These are phyloP conservation scores for Xenotilapia caudafasciata DNA, from an alignment of 2,113 vertebrate species.

Conservation along the genomic window DNA sequence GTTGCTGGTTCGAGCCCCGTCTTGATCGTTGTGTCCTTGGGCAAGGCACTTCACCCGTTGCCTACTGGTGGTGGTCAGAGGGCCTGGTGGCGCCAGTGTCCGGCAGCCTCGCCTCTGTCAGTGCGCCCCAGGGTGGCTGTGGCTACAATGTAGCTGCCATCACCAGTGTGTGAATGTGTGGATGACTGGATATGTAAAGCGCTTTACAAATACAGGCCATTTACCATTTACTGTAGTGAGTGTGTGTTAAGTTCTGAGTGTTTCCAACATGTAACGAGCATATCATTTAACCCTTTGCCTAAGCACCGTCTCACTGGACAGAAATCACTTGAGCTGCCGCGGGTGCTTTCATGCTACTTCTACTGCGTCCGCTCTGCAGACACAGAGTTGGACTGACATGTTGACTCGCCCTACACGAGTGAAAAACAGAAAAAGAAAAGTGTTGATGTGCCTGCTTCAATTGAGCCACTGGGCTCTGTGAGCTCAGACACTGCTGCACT, in stretches of 20 bases:
- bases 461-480: neutral
- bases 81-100: no score
- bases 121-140: no score
- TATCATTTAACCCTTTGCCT: neutral
- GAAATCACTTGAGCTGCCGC: neutral
- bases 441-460: neutral
- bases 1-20: no score
- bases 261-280: neutral
- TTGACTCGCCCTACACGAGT: neutral
- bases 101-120: no score
- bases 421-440: neutral
- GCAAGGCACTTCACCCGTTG: no score
- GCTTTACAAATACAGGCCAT: neutral
- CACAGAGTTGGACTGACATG: neutral
- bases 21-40: no score
- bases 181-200: no score
- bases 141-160: no score
- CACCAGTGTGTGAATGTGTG: accelerated
- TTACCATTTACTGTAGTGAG: neutral
- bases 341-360: neutral
- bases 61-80: no score
- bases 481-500: neutral
- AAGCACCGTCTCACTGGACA: neutral
- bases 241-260: neutral
- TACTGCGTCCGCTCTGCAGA: neutral